Percentiles rank a stretch among this genome's conserved stretches.
phyloP scores from a whole-genome alignment of 2,113 vertebrate species.

The Gopherus evgoodei region DNA sequence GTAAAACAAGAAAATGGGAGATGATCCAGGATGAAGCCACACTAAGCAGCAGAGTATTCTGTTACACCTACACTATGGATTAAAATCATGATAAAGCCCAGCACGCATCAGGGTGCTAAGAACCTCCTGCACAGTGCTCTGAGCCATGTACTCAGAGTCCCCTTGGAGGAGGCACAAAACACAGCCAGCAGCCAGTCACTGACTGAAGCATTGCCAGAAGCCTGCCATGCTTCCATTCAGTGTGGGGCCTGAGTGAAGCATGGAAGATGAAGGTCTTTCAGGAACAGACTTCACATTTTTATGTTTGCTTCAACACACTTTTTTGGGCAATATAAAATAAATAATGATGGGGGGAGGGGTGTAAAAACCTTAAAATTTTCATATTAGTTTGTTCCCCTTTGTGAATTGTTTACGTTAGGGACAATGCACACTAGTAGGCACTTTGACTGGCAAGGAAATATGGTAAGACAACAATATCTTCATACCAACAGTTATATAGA shows the following conservation, averaged over 20 bases:
- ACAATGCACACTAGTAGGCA: neutral
- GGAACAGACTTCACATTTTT: neutral
- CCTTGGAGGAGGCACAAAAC: neutral
- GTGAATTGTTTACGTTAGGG: neutral
- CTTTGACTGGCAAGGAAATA: neutral
- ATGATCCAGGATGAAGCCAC: neutral
- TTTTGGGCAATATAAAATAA: neutral
- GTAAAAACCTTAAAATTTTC: fast-evolving
- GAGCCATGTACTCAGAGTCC: neutral
- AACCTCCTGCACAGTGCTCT: fast-evolving
- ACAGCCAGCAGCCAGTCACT: neutral
- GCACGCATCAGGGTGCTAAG: neutral
- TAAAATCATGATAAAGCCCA: neutral
- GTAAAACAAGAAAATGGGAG: neutral
- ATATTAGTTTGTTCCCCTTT: neutral
- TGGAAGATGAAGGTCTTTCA: neutral
- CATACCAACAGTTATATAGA: neutral
- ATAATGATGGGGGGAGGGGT: neutral
- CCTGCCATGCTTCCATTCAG: neutral
- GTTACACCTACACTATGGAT: fast-evolving
- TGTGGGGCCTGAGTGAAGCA: fast-evolving
- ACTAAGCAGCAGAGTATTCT: neutral
- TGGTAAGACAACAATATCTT: neutral
- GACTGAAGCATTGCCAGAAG: neutral
- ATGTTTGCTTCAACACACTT: neutral